phyloP scores from a whole-genome alignment of 1,140 invertebrate species.

The Dolichoris vasculosae region DNA sequence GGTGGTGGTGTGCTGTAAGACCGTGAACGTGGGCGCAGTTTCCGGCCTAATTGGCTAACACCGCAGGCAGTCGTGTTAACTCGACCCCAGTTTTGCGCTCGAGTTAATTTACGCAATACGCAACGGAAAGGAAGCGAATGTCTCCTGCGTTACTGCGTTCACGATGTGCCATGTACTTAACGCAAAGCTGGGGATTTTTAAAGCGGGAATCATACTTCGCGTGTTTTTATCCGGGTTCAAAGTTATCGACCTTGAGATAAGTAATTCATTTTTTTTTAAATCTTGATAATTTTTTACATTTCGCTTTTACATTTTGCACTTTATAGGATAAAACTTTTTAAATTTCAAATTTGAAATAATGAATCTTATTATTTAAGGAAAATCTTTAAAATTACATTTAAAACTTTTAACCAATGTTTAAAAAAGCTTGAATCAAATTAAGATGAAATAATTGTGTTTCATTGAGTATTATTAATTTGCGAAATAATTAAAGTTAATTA shows the following conservation, averaged over 20 bases:
- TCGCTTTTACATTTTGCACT: no score
- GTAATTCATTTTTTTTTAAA: no score
- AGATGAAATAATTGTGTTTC: not conserved
- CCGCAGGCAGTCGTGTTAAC: conserved; percentile 40
- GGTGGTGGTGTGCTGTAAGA: not conserved
- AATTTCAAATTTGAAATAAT: not conserved
- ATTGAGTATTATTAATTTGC: no score
- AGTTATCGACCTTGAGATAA: no score
- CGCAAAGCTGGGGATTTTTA: no score
- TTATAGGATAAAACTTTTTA: no score
- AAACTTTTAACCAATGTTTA: not conserved
- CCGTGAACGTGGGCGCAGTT: not conserved
- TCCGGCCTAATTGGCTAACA: conserved; percentile 43
- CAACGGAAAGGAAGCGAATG: not conserved
- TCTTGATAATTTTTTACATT: no score
- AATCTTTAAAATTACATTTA: not conserved
- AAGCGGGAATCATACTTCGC: not conserved
- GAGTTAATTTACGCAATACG: conserved; percentile 21
- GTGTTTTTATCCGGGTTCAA: no score
- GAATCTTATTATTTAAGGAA: not conserved
- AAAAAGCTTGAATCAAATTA: not conserved
- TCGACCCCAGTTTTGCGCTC: conserved; percentile 18
- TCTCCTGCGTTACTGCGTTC: not conserved
- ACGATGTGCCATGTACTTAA: no score
- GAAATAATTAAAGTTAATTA: not conserved